A percentile compares a stretch with the other conserved stretches of the same genome.
Evolutionary conservation across 2,888 invertebrate species (phyloP).

Genomic region (Trilocha varians): DNA sequence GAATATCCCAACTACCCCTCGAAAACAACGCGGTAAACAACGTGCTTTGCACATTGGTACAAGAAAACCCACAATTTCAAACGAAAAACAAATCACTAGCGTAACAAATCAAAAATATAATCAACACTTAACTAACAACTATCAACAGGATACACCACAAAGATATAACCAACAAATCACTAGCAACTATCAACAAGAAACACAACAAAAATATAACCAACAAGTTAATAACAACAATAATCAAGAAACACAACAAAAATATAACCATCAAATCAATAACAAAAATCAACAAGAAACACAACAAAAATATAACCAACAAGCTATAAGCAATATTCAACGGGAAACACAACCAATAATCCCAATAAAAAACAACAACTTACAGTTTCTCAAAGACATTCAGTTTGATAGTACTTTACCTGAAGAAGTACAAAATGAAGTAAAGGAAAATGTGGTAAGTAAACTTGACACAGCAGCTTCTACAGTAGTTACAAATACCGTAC

Average conservation of each 20-base stretch:
- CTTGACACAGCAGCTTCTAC: slow-evolving; percentile 36
- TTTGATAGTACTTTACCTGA: slow-evolving; percentile 28
- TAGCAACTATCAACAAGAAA: slow-evolving; percentile 8
- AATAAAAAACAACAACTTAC: too few relatives aligned
- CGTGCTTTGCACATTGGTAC: slow-evolving; percentile 29
- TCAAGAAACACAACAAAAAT: slow-evolving; percentile 34
- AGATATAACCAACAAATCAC: slow-evolving; percentile 12
- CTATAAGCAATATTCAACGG: too few relatives aligned
- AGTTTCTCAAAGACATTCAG: slow-evolving; percentile 23
- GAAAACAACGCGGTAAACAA: slow-evolving; percentile 26
- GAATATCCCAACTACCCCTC: slow-evolving; percentile 24
- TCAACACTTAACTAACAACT: neutral
- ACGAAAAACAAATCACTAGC: neutral
- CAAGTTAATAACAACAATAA: slow-evolving; percentile 35
- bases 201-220: slow-evolving; percentile 28
- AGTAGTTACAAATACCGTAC: slow-evolving; percentile 50
- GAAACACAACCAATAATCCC: too few relatives aligned
- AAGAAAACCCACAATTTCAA: slow-evolving; percentile 16
- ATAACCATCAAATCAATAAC: slow-evolving; percentile 31
- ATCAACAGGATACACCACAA: too few relatives aligned
- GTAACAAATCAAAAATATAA: neutral
- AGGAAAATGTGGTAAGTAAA: slow-evolving; percentile 58
- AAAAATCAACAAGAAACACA: slow-evolving; percentile 36
- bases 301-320: slow-evolving; percentile 32
- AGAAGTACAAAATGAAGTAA: slow-evolving; percentile 34